Conservation (phyloP, 2,888 invertebrate species). For the Ellobium chinense region DNA sequence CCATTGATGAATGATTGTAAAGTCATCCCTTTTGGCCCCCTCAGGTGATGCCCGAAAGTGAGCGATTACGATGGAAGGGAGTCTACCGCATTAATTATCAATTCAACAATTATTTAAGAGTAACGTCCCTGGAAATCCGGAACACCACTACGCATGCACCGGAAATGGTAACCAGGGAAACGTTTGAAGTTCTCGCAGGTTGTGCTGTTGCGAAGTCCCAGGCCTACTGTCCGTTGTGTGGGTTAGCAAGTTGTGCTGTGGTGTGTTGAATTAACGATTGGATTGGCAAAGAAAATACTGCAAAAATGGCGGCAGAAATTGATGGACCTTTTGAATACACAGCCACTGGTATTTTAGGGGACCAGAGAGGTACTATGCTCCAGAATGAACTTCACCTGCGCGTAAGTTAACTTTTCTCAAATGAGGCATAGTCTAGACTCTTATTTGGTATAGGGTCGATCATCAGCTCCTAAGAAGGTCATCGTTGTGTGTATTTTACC, state of each 20-base stretch:
- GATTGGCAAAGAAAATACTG: not conserved
- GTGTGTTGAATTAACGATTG: not conserved
- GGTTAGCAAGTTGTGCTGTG: not conserved
- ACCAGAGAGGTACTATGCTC: slow-evolving; percentile 75
- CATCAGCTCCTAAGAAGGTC: too few relatives aligned
- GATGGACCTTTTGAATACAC: slow-evolving; percentile 63
- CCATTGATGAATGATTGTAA: not conserved
- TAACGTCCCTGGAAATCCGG: not conserved
- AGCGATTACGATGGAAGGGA: not conserved
- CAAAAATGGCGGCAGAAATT: slow-evolving; percentile 39
- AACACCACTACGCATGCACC: slow-evolving; percentile 25
- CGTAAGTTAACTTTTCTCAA: slow-evolving; percentile 65
- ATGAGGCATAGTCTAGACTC: too few relatives aligned
- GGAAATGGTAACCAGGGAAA: slow-evolving; percentile 43
- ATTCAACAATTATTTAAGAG: not conserved
- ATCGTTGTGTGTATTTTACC: too few relatives aligned
- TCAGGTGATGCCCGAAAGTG: not conserved
- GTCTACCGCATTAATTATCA: not conserved
- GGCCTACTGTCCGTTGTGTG: not conserved
- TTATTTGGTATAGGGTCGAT: too few relatives aligned
- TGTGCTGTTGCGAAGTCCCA: not conserved
- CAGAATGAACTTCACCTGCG: slow-evolving; percentile 74
- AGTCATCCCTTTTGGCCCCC: not conserved
- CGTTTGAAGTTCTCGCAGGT: not conserved
- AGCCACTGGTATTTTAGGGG: slow-evolving; percentile 74